Evolutionary conservation across 2,888 invertebrate species (phyloP), one percentile per base, ranked within the genome.

Genomic region (Phaonia tiefii): DNA sequence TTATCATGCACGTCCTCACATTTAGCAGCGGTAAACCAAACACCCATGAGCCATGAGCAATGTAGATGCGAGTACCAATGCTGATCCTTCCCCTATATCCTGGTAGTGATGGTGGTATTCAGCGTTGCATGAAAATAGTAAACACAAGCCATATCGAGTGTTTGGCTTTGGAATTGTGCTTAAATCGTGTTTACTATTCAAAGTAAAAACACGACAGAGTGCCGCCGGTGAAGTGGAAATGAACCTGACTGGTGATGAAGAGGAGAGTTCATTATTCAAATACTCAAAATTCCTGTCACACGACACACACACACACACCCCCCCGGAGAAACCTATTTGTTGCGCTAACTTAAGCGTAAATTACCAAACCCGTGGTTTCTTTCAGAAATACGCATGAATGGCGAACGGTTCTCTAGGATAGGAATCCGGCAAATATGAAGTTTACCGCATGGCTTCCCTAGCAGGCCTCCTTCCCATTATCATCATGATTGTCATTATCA

Each of bases 201-300:
- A 31, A 31, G 31, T 3, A 3, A 31, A 3, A 31, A 8, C 31
- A 5, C 31, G 31, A 31, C 8, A 8, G 8, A 5, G 31, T 3
- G 4, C 8, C 8, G 31, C 31, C 31, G 31, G 31, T 31, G 31
- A 31, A 31, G 31, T 31, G 31, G 31, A 31, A 31, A 31, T 31
- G 31, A 31, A 8, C 31, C 31, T n/a, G n/a, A n/a, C n/a, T 49
- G 49, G 54, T 54, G 25, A 54, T 49, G 54, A 54, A 25, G 54
- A 54, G 54, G 1, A 71, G 67, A 65, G 74, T 81, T 81, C 67
- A 81, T 80, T 80, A 58, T 71, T 78, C 72, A 81, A 81, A 81
- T 81, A 75, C 74, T 81, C 69, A 75, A 81, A 81, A 81, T 81
- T 81, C 81, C 78, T 81, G 72, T 75, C 75, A 75, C 78, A 76